phyloP scores from a whole-genome alignment of 2,888 invertebrate genomes.

The Venusia cambrica region DNA sequence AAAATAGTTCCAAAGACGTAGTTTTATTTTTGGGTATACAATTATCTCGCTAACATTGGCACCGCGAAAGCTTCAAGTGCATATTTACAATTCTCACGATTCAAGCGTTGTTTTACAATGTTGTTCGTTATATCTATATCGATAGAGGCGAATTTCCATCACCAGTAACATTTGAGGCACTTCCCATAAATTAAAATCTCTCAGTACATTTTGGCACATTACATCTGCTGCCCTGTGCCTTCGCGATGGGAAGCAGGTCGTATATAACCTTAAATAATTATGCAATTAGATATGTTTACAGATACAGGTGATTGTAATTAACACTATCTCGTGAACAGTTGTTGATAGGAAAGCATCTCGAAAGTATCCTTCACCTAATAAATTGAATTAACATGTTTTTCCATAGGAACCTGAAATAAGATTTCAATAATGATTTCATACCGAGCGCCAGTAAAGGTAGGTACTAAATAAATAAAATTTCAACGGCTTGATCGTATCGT shows the following conservation, averaged over 20 bases:
- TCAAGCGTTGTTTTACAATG: slow-evolving; percentile 27
- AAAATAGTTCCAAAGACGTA: slow-evolving; percentile 28
- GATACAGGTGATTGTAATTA: slow-evolving; percentile 23
- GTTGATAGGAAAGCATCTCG: slow-evolving; percentile 13
- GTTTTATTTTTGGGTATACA: slow-evolving; percentile 25
- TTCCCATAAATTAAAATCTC: slow-evolving; percentile 13
- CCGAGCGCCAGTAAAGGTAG: too few relatives aligned
- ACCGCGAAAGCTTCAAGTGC: slow-evolving; percentile 52
- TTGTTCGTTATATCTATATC: slow-evolving; percentile 24
- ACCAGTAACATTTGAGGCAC: slow-evolving; percentile 23
- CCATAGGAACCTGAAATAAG: too few relatives aligned
- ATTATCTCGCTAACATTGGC: slow-evolving; percentile 44
- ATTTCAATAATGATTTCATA: too few relatives aligned
- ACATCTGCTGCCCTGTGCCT: slow-evolving; percentile 58
- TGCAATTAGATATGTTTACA: slow-evolving; percentile 28
- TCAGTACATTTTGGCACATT: slow-evolving; percentile 49
- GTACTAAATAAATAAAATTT: too few relatives aligned
- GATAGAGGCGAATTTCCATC: slow-evolving; percentile 31
- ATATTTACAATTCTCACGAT: slow-evolving; percentile 47
- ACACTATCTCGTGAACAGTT: slow-evolving; percentile 28
- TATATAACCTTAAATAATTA: slow-evolving; percentile 32
- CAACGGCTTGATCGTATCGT: too few relatives aligned
- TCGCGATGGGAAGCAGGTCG: slow-evolving; percentile 63
- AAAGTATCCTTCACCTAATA: slow-evolving; percentile 18
- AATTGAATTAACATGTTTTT: too few relatives aligned